A percentile compares a stretch with the other conserved stretches of the same genome.
These are phyloP conservation scores for Nemapogon koenigi DNA, from an alignment of 2,888 invertebrate genomes.

Conservation along the genomic window DNA sequence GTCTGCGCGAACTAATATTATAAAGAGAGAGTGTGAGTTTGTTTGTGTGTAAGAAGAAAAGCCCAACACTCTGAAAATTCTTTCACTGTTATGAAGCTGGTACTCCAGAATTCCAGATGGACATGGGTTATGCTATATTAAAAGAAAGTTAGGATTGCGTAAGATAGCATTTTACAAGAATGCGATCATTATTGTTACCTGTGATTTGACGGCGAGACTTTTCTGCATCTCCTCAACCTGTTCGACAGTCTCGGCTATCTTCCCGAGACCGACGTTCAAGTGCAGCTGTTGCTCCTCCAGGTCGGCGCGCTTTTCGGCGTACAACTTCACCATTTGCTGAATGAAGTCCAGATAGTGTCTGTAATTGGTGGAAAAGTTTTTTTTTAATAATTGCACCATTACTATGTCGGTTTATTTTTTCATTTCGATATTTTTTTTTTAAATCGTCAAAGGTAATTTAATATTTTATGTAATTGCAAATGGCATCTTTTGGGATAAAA, in stretches of 20 bases:
- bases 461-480: not conserved
- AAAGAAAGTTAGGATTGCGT: too few species aligned
- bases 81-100: too few species aligned
- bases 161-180: too few species aligned
- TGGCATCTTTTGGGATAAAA: too few species aligned
- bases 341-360: slow-evolving; percentile 98
- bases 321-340: slow-evolving; percentile 97
- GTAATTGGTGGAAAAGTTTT: slow-evolving; percentile 11
- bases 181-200: too few species aligned
- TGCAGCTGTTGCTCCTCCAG: slow-evolving; percentile 98
- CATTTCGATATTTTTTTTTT: not conserved
- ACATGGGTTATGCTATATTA: too few species aligned
- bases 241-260: slow-evolving; percentile 98
- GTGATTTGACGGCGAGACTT: slow-evolving; percentile 95
- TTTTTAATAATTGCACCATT: not conserved
- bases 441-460: not conserved
- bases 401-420: not conserved
- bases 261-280: slow-evolving; percentile 96
- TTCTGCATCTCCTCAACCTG: slow-evolving; percentile 99
- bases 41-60: too few species aligned
- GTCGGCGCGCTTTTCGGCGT: slow-evolving; percentile 97
- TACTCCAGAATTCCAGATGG: too few species aligned
- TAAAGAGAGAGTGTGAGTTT: too few species aligned
- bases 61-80: too few species aligned
- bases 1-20: too few species aligned